phyloP scores from a whole-genome alignment of 1,140 invertebrate genomes.

The Brachionus sp. region DNA sequence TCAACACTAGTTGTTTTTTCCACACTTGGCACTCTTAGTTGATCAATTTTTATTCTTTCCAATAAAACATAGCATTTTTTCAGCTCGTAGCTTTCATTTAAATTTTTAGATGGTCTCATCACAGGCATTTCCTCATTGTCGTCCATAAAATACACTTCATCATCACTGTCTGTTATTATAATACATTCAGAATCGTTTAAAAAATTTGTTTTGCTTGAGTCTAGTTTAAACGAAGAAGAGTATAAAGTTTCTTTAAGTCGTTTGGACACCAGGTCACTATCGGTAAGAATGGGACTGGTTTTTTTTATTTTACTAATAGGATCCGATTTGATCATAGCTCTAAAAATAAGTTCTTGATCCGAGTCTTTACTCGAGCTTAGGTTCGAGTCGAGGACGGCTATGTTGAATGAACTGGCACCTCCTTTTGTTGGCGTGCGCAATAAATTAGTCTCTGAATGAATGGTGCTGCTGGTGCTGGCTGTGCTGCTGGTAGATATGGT shows the following conservation, averaged over 20 bases:
- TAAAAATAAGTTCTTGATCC: not conserved
- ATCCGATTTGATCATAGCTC: conserved; percentile 17
- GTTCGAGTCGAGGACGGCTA: not conserved
- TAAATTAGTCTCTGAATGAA: not conserved
- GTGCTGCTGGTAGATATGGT: too few relatives aligned
- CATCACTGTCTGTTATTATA: conserved; percentile 4
- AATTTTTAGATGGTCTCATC: not conserved
- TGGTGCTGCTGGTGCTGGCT: not conserved
- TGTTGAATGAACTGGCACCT: conserved; percentile 7
- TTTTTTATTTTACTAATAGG: not conserved
- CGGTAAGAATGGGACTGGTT: not conserved
- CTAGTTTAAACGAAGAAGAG: not conserved
- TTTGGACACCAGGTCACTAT: conserved; percentile 19
- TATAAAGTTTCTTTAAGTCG: conserved; percentile 24
- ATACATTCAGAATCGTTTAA: not conserved
- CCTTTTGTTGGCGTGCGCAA: conserved; percentile 23
- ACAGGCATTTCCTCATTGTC: not conserved
- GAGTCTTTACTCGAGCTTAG: conserved; percentile 5
- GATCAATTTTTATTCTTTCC: not conserved
- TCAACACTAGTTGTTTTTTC: not conserved
- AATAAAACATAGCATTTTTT: conserved; percentile 24
- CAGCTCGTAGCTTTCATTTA: not conserved
- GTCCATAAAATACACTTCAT: conserved; percentile 29
- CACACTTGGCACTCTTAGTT: not conserved
- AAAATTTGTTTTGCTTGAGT: not conserved